Evolutionary conservation across 2,797 vertebrate species (phyloP).

Genomic region (Mormyrops boulengeri): DNA sequence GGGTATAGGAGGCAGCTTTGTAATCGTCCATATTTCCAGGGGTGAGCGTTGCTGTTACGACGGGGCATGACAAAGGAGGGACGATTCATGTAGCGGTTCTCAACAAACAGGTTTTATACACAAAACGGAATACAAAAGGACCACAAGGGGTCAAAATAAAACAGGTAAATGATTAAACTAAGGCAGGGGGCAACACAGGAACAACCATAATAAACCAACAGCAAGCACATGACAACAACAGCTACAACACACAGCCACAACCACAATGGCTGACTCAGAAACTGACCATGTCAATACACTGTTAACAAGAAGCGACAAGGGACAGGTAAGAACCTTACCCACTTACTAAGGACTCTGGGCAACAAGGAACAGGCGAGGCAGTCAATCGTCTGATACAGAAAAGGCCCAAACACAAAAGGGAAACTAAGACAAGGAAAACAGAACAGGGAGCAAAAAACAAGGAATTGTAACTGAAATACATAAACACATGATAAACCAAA

Average conservation of each 20-base stretch:
- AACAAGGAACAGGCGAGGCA: neutral
- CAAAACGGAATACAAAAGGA: neutral
- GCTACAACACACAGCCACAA: neutral
- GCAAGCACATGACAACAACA: neutral
- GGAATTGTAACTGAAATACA: neutral
- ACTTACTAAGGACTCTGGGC: neutral
- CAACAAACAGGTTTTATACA: neutral
- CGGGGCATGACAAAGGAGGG: neutral
- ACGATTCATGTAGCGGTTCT: neutral
- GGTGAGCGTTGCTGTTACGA: neutral
- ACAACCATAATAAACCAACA: neutral
- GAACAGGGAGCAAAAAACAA: neutral
- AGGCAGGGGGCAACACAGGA: neutral
- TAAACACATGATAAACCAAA: neutral
- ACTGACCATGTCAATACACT: neutral
- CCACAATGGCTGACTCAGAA: neutral
- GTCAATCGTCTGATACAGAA: neutral
- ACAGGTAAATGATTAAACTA: neutral
- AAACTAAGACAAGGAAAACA: neutral
- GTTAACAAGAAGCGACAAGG: neutral
- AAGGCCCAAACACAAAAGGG: neutral
- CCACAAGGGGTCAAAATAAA: neutral
- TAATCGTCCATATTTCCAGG: neutral
- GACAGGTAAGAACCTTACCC: neutral
- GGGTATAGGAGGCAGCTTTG: neutral